These are phyloP conservation scores for Psittacula echo DNA, from an alignment of 2,797 vertebrate genomes.

Conservation along the genomic window DNA sequence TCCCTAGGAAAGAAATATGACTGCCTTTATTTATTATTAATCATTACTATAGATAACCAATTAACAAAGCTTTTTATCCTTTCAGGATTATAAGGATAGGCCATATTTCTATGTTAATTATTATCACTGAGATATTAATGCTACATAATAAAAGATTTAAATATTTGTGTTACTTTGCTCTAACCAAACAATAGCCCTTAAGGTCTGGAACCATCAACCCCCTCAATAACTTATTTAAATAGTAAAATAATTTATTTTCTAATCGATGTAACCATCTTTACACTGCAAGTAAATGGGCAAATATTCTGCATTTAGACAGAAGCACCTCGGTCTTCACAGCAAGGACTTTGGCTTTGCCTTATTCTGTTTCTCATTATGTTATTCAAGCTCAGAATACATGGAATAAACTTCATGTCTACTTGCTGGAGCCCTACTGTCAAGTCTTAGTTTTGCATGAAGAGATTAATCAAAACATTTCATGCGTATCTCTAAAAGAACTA, in stretches of 20 bases:
- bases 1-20: slow-evolving; percentile 30
- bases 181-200: slow-evolving; percentile 9
- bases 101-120: slow-evolving; percentile 22
- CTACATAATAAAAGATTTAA: slow-evolving; percentile 48
- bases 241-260: neutral
- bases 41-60: slow-evolving; percentile 34
- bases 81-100: slow-evolving; percentile 20
- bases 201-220: neutral
- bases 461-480: neutral
- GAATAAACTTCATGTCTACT: neutral
- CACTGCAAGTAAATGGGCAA: neutral
- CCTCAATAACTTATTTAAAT: neutral
- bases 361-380: neutral
- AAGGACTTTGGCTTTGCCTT: fast-evolving
- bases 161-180: slow-evolving; percentile 15
- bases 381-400: neutral
- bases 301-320: neutral
- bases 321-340: neutral
- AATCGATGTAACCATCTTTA: neutral
- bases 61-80: slow-evolving; percentile 53
- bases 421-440: neutral
- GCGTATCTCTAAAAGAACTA: neutral
- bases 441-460: neutral
- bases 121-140: slow-evolving; percentile 25
- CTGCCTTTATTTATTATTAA: slow-evolving; percentile 65